These are phyloP conservation scores for Halcyon senegalensis DNA, from an alignment of 2,113 vertebrate genomes.

Conservation along the genomic window DNA sequence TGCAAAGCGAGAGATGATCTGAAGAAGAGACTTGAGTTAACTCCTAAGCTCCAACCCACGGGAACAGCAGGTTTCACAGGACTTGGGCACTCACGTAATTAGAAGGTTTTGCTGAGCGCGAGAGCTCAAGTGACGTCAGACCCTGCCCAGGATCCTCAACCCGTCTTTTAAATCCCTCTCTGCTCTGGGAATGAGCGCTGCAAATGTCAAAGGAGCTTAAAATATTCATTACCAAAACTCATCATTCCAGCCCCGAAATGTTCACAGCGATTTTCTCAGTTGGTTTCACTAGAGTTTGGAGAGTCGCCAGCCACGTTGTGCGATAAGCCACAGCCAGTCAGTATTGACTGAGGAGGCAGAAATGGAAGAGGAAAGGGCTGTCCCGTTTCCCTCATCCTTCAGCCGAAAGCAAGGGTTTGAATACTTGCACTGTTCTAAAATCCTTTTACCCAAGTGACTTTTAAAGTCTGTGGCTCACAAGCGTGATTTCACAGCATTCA, in stretches of 20 bases:
- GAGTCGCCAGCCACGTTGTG: background rate
- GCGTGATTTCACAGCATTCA: constrained; percentile 31
- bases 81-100: background rate
- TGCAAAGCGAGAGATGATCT: background rate
- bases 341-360: background rate
- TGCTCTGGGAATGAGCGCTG: background rate
- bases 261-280: constrained; percentile 6
- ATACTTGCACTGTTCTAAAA: background rate
- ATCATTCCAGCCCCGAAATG: background rate
- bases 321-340: background rate
- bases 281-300: background rate
- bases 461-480: background rate
- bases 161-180: background rate
- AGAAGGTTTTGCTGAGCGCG: background rate
- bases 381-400: background rate
- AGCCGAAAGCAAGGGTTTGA: background rate
- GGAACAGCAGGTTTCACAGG: background rate
- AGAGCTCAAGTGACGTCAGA: background rate
- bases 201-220: constrained; percentile 32
- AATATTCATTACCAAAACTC: constrained; percentile 45
- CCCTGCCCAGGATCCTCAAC: background rate
- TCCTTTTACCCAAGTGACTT: background rate
- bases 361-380: background rate
- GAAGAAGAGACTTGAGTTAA: background rate
- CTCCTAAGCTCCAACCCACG: background rate